Conservation (phyloP, 2,888 invertebrate species). For the Plagodis dolabraria region DNA sequence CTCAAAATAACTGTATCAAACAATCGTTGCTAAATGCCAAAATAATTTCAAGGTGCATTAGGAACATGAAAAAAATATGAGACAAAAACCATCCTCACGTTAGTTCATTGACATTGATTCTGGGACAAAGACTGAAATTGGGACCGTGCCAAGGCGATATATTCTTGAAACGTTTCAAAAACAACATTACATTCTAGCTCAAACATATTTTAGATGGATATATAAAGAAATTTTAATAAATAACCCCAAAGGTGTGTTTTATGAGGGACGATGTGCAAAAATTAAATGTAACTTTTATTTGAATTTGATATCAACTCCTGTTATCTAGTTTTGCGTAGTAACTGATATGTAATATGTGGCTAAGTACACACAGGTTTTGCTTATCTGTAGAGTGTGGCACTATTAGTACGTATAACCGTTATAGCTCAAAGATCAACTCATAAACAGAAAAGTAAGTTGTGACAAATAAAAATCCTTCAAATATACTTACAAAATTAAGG, state of each 20-base stretch:
- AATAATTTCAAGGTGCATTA: no score
- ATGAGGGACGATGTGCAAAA: background rate
- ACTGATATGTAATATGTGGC: background rate
- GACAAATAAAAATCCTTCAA: no score
- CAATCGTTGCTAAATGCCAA: no score
- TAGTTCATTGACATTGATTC: constrained; percentile 71
- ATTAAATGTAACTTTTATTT: background rate
- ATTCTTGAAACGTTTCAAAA: constrained; percentile 58
- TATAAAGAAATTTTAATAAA: constrained; percentile 19
- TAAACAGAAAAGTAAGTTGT: no score
- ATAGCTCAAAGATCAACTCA: constrained; percentile 1
- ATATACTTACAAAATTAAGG: no score
- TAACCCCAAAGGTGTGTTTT: constrained; percentile 7
- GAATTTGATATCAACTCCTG: background rate
- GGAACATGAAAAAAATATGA: no score
- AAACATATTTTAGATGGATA: constrained; percentile 22
- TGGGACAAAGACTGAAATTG: constrained; percentile 67
- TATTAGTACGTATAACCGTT: constrained; percentile 13
- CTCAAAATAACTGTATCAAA: no score
- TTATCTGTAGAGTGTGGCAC: background rate
- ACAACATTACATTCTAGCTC: constrained; percentile 38
- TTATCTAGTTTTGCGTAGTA: background rate
- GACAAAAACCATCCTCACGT: constrained; percentile 38
- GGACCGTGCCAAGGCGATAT: constrained; percentile 63
- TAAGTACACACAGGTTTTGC: background rate